Evolutionary conservation across 2,888 invertebrate genomes (phyloP), one percentile per base, ranked within the genome.

Genomic region (Aquatica leii): DNA sequence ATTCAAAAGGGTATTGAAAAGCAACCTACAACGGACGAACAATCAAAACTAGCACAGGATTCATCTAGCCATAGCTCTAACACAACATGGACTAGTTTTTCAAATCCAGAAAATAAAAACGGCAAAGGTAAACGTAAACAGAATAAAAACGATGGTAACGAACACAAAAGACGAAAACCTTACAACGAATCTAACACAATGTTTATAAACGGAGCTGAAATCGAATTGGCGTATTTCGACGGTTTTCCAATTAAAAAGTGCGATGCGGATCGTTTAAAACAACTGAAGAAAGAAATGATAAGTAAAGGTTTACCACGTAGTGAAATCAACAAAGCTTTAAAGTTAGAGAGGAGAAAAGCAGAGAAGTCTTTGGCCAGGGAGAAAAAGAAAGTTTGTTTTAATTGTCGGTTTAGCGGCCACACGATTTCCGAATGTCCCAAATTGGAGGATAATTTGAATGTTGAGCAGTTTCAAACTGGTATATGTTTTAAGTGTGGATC

Each of bases 401-500:
- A 93, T 71, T 94, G 94, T 77, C 82, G 90, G 9, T 86, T 90
- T 80, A 86, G 89, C 5, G 95, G 95, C 0, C 95, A 95, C 76
- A 86, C 88, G 71, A 81, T 95, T 31, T 88, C 92, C 0, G 91
- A 94, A 65, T 95, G 95, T 82, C 94, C 94, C 0, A 87, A 90
- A 51, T 75, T 89, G 11, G 85, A 84, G 69, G 83, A 84, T 6
- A 85, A 85, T 71, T 84, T 85, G 74, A 81, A 83, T 35, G 66
- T 71, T 4, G 82, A 84, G 59, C 69, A 73, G 8, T 78, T 82
- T 0, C 85, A 83, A 3, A 86, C 86, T 51, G 92, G 92, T 5
- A 87, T 94, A 50, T 95, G 95, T 76, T 95, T 92, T 76, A 94
- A 94, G 80, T 95, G 95, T 81, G 95, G 95, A 0, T 94, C 94